Conservation (phyloP, 2,888 invertebrate species). For the Heteromurus nitidus region DNA sequence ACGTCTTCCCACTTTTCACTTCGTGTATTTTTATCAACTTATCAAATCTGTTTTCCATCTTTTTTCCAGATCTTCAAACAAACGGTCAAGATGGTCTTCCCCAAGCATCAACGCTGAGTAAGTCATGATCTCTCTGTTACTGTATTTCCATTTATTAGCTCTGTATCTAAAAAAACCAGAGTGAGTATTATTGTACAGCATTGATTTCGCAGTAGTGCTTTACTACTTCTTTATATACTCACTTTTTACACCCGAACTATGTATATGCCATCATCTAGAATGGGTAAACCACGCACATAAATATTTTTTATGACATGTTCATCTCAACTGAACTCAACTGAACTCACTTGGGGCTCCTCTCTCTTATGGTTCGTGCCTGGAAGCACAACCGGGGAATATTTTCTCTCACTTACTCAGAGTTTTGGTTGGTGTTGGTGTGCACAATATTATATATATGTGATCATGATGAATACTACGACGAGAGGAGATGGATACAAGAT, state of each 20-base stretch:
- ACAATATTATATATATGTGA: neutral
- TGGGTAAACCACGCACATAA: constrained; percentile 22
- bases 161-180: neutral
- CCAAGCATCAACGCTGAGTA: constrained; percentile 71
- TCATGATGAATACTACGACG: neutral
- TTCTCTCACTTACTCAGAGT: neutral
- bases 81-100: constrained; percentile 68
- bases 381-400: neutral
- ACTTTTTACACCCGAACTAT: too few species aligned
- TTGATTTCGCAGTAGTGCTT: neutral
- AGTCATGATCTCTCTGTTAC: constrained; percentile 38
- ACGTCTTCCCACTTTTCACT: too few species aligned
- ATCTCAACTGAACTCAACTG: too few species aligned
- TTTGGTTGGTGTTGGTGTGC: too few species aligned
- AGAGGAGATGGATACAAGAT: neutral
- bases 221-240: constrained; percentile 11
- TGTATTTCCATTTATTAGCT: neutral
- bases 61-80: constrained; percentile 51
- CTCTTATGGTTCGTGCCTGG: neutral
- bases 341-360: too few species aligned
- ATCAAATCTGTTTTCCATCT: neutral
- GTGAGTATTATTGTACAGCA: neutral
- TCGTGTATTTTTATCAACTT: too few species aligned
- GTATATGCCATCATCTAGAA: too few species aligned
- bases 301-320: constrained; percentile 37